These are phyloP conservation scores for Bombus haemorrhoidalis DNA, from an alignment of 1,140 invertebrate species.

Conservation along the genomic window DNA sequence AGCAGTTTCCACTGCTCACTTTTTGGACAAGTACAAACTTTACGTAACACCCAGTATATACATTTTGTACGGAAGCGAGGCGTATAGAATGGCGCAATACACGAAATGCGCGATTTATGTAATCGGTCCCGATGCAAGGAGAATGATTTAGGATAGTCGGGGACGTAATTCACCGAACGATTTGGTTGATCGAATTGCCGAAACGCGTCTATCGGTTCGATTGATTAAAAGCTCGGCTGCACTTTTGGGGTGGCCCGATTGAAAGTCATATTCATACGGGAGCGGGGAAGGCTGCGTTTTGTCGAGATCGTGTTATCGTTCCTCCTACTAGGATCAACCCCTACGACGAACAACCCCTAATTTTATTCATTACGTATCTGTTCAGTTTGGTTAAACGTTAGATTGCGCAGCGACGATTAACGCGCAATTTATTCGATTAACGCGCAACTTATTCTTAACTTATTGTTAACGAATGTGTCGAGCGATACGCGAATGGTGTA, in stretches of 20 bases:
- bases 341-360: slow-evolving; percentile 31
- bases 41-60: not conserved
- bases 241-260: slow-evolving; percentile 63
- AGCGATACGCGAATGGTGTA: not conserved
- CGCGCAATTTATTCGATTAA: not conserved
- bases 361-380: slow-evolving; percentile 49
- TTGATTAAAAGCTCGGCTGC: slow-evolving; percentile 73
- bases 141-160: slow-evolving; percentile 59
- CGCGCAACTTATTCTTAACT: too few species aligned
- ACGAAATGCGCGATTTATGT: slow-evolving; percentile 46
- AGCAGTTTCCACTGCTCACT: not conserved
- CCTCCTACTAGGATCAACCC: slow-evolving; percentile 12
- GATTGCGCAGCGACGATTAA: not conserved
- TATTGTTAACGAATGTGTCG: too few species aligned
- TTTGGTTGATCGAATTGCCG: slow-evolving; percentile 75
- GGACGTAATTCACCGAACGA: slow-evolving; percentile 72
- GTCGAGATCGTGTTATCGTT: slow-evolving; percentile 50
- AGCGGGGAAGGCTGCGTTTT: slow-evolving; percentile 40
- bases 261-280: slow-evolving; percentile 63
- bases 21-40: not conserved
- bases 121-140: slow-evolving; percentile 21
- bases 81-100: slow-evolving; percentile 27
- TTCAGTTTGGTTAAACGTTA: not conserved
- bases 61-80: slow-evolving; percentile 21
- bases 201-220: slow-evolving; percentile 68